Evolutionary conservation across 1,140 invertebrate species (phyloP), one percentile per base, ranked within the genome.

Genomic region (Homalodisca vitripennis): DNA sequence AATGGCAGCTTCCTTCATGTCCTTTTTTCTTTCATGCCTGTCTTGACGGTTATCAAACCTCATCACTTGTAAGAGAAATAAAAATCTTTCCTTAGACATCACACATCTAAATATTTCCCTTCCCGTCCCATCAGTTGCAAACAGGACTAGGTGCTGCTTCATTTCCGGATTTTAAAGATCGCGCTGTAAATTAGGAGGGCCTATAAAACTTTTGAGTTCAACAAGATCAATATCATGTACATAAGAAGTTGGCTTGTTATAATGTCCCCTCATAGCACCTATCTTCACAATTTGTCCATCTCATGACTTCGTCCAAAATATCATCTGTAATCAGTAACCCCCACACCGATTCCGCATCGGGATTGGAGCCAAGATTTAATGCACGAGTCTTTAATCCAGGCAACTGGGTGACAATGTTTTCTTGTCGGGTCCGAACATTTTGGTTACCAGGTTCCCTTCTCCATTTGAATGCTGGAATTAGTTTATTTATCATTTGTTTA

Each of bases 91-190:
- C n/a, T n/a, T n/a, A n/a, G n/a, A n/a, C n/a, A n/a, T n/a, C n/a
- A n/a, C n/a, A n/a, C n/a, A n/a, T n/a, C n/a, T n/a, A n/a, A n/a
- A n/a, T n/a, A n/a, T n/a, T n/a, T n/a, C n/a, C n/a, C n/a, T n/a
- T n/a, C 64, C 74, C 46, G 70, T 74, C 22, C 70, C 71, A 57
- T 74, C 67, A n/a, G 70, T 73, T 17, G 60, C 65, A 47, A 69
- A 69, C 1, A 63, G 6, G 63, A 12, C 46, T 3, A 51, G 22
- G 2, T 2, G 24, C 51, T 67, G 41, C 20, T 47, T 67, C 20
- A 17, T 32, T 20, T 3, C 6, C 31, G 62, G 62, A 22, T n/a
- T n/a, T n/a, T n/a, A n/a, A 48, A 65, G 12, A 47, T 31, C 53
- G 60, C 22, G n/a, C 32, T 48, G 24, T 66, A 70, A 1, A 68